Conservation (phyloP, 2,797 vertebrate species). For the Scolopax bukidnonensis region DNA sequence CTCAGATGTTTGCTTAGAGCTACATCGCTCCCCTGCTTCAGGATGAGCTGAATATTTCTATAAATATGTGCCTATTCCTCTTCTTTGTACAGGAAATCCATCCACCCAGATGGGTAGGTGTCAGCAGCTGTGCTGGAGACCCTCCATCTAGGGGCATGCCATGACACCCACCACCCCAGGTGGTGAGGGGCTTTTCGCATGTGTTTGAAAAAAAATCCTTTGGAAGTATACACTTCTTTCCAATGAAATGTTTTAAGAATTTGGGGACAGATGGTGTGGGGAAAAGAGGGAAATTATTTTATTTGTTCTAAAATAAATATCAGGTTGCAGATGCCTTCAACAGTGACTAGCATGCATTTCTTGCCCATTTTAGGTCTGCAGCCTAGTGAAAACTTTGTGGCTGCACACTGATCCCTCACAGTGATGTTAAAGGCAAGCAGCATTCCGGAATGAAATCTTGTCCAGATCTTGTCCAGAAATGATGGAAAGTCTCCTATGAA, state of each 20-base stretch:
- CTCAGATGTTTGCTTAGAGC: not conserved
- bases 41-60: not conserved
- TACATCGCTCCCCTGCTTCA: not conserved
- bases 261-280: not conserved
- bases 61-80: not conserved
- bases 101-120: not conserved
- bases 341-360: not conserved
- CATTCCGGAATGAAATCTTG: accelerated
- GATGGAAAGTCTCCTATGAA: not conserved
- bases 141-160: not conserved
- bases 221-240: not conserved
- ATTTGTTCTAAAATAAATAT: not conserved
- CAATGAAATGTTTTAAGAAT: not conserved
- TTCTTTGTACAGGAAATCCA: not conserved
- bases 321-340: not conserved
- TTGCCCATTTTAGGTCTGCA: not conserved
- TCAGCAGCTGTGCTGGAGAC: not conserved
- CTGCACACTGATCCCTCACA: not conserved
- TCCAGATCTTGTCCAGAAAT: not conserved
- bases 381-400: not conserved
- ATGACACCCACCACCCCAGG: not conserved
- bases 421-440: not conserved
- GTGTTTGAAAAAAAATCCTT: not conserved
- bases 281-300: not conserved
- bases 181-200: not conserved